phyloP scores from a whole-genome alignment of 2,797 vertebrate species.

The Urosaurus nigricauda region DNA sequence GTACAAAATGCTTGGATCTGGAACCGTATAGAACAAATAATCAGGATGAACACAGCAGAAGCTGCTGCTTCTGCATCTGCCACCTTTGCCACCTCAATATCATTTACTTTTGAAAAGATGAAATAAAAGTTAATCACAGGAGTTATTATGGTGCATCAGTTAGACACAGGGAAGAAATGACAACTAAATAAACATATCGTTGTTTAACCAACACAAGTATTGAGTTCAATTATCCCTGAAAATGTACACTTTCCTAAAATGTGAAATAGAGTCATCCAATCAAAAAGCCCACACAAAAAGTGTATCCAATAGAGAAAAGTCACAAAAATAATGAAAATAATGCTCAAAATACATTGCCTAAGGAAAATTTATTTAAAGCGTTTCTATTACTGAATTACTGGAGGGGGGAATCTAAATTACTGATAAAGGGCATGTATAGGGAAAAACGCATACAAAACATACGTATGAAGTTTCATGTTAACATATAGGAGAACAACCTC shows the following conservation, averaged over 20 bases:
- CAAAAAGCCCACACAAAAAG: background rate
- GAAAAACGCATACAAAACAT: background rate
- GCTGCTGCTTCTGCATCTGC: background rate
- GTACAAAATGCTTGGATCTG: background rate
- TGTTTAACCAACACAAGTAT: background rate
- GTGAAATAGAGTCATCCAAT: background rate
- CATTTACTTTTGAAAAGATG: background rate
- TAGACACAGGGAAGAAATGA: background rate
- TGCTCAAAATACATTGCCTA: background rate
- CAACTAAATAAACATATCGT: background rate
- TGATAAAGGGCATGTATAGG: too few species aligned
- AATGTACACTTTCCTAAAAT: background rate
- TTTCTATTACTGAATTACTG: too few species aligned
- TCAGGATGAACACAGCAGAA: too few species aligned
- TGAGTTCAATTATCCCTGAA: background rate
- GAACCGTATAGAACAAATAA: too few species aligned
- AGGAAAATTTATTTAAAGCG: background rate
- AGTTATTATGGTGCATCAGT: background rate
- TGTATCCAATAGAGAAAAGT: background rate
- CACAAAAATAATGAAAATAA: background rate
- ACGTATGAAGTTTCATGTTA: background rate
- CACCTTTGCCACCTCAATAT: background rate
- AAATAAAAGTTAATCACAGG: background rate
- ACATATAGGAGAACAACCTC: background rate
- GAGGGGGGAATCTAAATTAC: too few species aligned